A percentile compares a stretch with the other conserved stretches of the same genome.
These are phyloP conservation scores for Drosophila nigrodunni DNA, from an alignment of 1,140 invertebrate genomes.

Conservation along the genomic window DNA sequence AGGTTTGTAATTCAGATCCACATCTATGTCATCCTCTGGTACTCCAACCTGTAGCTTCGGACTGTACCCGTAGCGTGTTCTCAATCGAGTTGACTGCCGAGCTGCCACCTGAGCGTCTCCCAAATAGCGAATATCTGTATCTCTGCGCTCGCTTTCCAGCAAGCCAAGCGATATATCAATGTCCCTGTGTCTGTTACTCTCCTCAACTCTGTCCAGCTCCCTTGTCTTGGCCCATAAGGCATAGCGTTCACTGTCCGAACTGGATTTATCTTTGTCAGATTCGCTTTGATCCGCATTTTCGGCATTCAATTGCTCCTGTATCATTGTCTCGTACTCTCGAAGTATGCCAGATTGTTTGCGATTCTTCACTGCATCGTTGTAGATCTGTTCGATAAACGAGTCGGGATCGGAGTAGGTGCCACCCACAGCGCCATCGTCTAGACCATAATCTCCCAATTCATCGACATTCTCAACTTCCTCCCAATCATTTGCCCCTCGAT, in stretches of 20 bases:
- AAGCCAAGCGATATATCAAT: conserved; percentile 55
- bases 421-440: conserved; percentile 75
- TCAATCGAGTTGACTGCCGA: conserved; percentile 66
- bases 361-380: conserved; percentile 80
- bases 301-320: conserved; percentile 66
- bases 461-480: conserved; percentile 66
- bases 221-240: conserved; percentile 70
- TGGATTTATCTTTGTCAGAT: conserved; percentile 67
- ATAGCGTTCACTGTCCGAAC: conserved; percentile 67
- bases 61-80: conserved; percentile 76
- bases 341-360: conserved; percentile 77
- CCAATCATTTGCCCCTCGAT: conserved; percentile 74
- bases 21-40: conserved; percentile 69
- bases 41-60: conserved; percentile 60
- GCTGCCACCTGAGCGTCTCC: conserved; percentile 72
- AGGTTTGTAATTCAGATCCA: conserved; percentile 77
- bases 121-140: conserved; percentile 71
- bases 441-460: conserved; percentile 54
- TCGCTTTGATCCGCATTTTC: conserved; percentile 54
- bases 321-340: conserved; percentile 74
- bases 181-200: conserved; percentile 45
- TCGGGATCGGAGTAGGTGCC: conserved; percentile 74
- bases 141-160: conserved; percentile 60
- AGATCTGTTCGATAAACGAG: conserved; percentile 81
- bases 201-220: conserved; percentile 47